Base-by-base conservation (phyloP, 2,797 vertebrate genomes). In the Acanthurus leucopareius region DNA sequence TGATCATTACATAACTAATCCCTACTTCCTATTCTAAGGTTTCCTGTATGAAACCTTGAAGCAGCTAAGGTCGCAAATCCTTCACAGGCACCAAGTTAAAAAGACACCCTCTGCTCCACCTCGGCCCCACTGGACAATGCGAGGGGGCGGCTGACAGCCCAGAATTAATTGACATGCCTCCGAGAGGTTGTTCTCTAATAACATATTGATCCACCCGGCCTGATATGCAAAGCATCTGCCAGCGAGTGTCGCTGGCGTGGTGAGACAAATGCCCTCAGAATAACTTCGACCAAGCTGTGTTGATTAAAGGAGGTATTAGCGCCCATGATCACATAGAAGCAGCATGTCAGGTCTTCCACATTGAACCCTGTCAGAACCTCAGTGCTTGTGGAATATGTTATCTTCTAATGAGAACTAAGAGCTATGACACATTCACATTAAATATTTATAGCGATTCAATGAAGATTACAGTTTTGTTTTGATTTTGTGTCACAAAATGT, bases 161-260 rank as follows among this genome's bases (percentile, higher is more conserved):
- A 80, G 93, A 95, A 97, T 97, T 96, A 97, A 98, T 97, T 96
- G 95, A 95, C 90, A 94, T 94, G 93, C 93, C 93, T 93, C 89
- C 57, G 60, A 96, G 95, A 94, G 93, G 90, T 92, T 96, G 97
- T 96, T 96, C 96, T 97, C 96, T 98, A 98, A 98, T 97, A 97
- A 97, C 85, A 73, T 98, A 99, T 98, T 90, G 97, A 98, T 98
- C 75, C 73, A 79, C 80, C 94, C 91, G 92, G 82, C 94, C 94
- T 96, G 94, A 96, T 97, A 98, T 96, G 95, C 96, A 97, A 95
- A 95, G 92, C 89, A 91, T 94, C 94, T 95, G 94, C 96, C 94
- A 95, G 91, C 78, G 80, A 88, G 79, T 91, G 88, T 95, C 84
- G 84, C 89, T 82, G 83, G 86, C 87, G 88, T 89, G 90, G 91